A percentile compares a stretch with the other conserved stretches of the same genome.
These are phyloP conservation scores for Leptinotarsa juncta DNA, from an alignment of 2,888 invertebrate species.

Conservation along the genomic window DNA sequence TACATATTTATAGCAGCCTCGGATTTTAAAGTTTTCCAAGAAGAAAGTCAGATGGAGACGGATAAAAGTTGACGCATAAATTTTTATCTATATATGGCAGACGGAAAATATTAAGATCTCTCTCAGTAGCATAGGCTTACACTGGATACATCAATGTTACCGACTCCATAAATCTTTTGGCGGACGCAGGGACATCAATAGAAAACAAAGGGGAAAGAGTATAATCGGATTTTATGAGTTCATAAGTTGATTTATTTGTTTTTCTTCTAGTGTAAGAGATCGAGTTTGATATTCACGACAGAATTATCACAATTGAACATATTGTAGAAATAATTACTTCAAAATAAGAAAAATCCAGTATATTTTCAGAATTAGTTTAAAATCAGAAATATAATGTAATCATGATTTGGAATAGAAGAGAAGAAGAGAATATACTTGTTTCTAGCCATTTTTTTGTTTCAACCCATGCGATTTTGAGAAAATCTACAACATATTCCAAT, in stretches of 20 bases:
- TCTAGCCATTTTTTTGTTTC: too few species aligned
- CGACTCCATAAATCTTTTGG: slow-evolving; percentile 20
- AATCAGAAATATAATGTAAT: too few species aligned
- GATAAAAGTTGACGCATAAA: slow-evolving; percentile 44
- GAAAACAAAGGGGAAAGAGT: slow-evolving; percentile 19
- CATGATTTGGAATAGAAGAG: too few species aligned
- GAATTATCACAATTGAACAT: not conserved
- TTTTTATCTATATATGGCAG: slow-evolving; percentile 41
- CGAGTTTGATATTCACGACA: not conserved
- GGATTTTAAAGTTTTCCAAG: slow-evolving; percentile 43
- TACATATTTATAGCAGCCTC: slow-evolving; percentile 46
- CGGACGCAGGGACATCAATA: slow-evolving; percentile 10
- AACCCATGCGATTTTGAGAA: too few species aligned
- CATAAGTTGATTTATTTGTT: slow-evolving; percentile 22
- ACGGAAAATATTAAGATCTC: slow-evolving; percentile 39
- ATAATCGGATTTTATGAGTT: slow-evolving; percentile 25
- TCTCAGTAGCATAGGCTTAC: slow-evolving; percentile 25
- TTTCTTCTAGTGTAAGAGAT: not conserved
- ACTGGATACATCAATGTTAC: slow-evolving; percentile 25
- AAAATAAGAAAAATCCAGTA: too few species aligned
- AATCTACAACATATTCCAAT: too few species aligned
- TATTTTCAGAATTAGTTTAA: too few species aligned
- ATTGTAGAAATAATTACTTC: too few species aligned
- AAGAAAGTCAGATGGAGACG: slow-evolving; percentile 37
- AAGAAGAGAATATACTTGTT: too few species aligned